Evolutionary conservation across 2,797 vertebrate genomes (phyloP), one percentile per base, ranked within the genome.

Genomic region (Sitta carolinensis): DNA sequence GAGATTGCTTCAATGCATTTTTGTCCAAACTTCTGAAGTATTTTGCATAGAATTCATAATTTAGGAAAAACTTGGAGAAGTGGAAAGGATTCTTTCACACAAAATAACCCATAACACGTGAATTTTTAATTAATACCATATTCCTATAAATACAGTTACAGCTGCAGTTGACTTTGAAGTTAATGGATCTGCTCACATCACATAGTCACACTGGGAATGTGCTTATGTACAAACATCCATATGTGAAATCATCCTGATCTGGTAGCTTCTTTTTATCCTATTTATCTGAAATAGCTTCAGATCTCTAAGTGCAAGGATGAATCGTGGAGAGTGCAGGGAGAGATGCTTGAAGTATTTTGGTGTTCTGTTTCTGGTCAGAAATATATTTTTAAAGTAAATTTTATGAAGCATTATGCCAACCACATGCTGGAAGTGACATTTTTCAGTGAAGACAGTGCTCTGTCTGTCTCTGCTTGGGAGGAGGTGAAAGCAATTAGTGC

Each of bases 331-430:
- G 74, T 32, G 64, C 47, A 91, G 14, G 6, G 27, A 63, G 23
- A 68, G 26, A 69, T 2, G 7, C 26, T 25, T 73, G 23, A 72
- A 77, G 27, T 47, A 89, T 87, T 94, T 67, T 73, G 16, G 22
- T 52, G 47, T 40, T 84, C 83, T 84, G 38, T 47, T 84, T 66
- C 61, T 77, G 85, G 70, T 87, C 72, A 89, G 61, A 89, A 96
- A 82, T 20, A 63, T 4, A 52, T 73, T 86, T 81, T 29, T 15
- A 18, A 68, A 48, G 40, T 27, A 34, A 32, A 58, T 82, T 82
- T 70, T 89, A 66, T 34, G 19, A 79, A 70, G 30, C 45, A 25
- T 67, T 61, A 66, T 61, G 45, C 51, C 59, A 63, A 16, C 43
- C 48, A 59, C 67, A 61, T n/a, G 52, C 78, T 94, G 67, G 12